Evolutionary conservation across 2,797 vertebrate species (phyloP).

Genomic region (Fringilla coelebs): DNA sequence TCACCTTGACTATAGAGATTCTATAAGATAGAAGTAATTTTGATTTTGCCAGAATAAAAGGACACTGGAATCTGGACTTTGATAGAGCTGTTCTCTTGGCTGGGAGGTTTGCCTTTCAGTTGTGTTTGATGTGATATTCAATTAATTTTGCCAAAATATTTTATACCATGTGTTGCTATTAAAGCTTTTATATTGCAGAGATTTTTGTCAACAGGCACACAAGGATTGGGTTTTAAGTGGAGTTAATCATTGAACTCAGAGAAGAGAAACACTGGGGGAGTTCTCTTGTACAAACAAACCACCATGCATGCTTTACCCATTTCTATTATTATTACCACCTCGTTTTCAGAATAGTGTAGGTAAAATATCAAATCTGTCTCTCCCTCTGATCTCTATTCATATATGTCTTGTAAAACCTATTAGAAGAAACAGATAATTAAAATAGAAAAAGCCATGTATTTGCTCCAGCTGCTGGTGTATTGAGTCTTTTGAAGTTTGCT

Average conservation of each 20-base stretch:
- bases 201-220: conserved; percentile 43
- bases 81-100: conserved; percentile 21
- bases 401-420: conserved; percentile 39
- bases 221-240: conserved; percentile 41
- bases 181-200: conserved; percentile 42
- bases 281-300: conserved; percentile 19
- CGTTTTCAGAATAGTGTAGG: conserved; percentile 30
- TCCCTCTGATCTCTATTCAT: conserved; percentile 55
- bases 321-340: conserved; percentile 26
- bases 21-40: not conserved
- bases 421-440: conserved; percentile 55
- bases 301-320: conserved; percentile 11
- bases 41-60: conserved; percentile 28
- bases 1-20: conserved; percentile 32
- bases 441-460: not conserved
- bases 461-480: conserved; percentile 25
- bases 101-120: conserved; percentile 18
- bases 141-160: conserved; percentile 49
- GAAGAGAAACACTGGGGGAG: conserved; percentile 27
- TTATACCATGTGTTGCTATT: conserved; percentile 45
- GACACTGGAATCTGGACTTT: conserved; percentile 11
- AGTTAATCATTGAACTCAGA: conserved; percentile 56
- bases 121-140: conserved; percentile 9
- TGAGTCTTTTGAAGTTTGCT: conserved; percentile 59
- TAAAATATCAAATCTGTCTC: conserved; percentile 41